Percentiles rank a stretch among this genome's conserved stretches.
Conservation (phyloP, 2,797 vertebrate genomes). For the Heterohyrax brucei region DNA sequence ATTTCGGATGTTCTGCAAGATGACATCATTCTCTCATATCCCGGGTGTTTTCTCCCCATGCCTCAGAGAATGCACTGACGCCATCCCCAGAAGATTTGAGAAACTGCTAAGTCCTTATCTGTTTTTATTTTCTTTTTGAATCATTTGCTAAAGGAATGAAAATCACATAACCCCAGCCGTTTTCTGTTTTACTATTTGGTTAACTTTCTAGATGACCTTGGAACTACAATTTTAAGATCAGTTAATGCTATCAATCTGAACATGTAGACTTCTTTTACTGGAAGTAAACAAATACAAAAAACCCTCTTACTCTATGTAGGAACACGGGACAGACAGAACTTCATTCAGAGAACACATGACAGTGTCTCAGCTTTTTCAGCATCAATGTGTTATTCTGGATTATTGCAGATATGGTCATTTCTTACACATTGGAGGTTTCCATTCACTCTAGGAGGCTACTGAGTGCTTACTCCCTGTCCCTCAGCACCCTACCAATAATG, state of each 20-base stretch:
- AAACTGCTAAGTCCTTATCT: background rate
- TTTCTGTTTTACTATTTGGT: slow-evolving; percentile 47
- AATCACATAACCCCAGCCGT: background rate
- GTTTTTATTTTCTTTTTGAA: slow-evolving; percentile 12
- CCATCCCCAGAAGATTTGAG: background rate
- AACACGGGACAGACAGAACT: background rate
- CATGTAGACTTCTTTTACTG: slow-evolving; percentile 41
- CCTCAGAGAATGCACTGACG: background rate
- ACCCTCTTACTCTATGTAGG: background rate
- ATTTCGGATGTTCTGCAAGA: background rate
- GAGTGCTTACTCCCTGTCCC: background rate
- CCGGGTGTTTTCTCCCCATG: background rate
- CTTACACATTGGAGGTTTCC: background rate
- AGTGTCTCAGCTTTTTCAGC: background rate
- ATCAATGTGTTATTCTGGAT: background rate
- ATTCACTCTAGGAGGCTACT: background rate
- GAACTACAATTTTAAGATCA: slow-evolving; percentile 31
- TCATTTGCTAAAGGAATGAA: slow-evolving; percentile 4
- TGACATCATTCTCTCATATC: background rate
- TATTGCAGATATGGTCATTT: background rate
- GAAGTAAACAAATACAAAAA: slow-evolving; percentile 21
- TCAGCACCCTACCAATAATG: background rate
- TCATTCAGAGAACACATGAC: background rate
- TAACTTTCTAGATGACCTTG: slow-evolving; percentile 31
- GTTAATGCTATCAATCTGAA: background rate